These are phyloP conservation scores for Pterostichus niger DNA, from an alignment of 2,888 invertebrate species.

Conservation along the genomic window DNA sequence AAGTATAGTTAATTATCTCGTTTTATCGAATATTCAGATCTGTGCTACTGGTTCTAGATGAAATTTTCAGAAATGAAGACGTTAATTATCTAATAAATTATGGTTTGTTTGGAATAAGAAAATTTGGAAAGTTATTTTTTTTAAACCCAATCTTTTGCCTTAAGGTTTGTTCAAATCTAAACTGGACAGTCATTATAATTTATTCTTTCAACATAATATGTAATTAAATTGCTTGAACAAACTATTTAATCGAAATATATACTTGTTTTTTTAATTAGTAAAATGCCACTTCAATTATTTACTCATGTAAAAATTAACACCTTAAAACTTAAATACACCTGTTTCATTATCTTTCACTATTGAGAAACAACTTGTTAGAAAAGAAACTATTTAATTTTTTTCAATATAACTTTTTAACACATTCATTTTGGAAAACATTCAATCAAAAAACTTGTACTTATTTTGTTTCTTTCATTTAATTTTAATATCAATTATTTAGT, in stretches of 20 bases:
- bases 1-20: conserved; percentile 44
- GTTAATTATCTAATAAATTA: conserved; percentile 55
- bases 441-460: too few species aligned
- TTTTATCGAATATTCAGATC: conserved; percentile 34
- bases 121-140: conserved; percentile 52
- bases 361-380: neutral
- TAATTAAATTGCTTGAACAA: neutral
- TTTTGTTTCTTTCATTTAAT: too few species aligned
- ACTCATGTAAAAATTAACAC: conserved; percentile 8
- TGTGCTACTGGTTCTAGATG: conserved; percentile 6
- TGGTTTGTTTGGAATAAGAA: conserved; percentile 15
- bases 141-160: neutral
- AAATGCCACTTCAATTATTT: conserved; percentile 4
- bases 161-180: neutral
- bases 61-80: conserved; percentile 36
- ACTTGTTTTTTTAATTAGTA: neutral
- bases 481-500: too few species aligned
- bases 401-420: too few species aligned
- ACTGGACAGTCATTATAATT: neutral
- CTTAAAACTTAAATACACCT: neutral
- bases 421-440: neutral
- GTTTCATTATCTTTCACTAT: too few species aligned
- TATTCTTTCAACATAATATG: neutral
- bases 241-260: neutral
- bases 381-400: neutral